These are phyloP conservation scores for Mercenaria mercenaria DNA, from an alignment of 1,140 invertebrate genomes.

Conservation along the genomic window DNA sequence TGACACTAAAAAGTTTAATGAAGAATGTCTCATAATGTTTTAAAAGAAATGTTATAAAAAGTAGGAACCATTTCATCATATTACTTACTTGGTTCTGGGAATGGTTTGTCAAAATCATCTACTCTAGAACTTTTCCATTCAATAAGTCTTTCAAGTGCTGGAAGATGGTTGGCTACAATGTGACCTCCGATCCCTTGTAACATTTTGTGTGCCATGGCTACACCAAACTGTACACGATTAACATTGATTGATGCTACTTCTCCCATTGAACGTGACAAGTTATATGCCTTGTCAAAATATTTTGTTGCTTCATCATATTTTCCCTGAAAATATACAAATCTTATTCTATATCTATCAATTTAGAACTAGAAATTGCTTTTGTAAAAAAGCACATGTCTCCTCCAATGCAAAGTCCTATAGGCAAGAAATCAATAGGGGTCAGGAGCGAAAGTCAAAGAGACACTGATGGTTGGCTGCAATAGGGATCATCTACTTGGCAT, in stretches of 20 bases:
- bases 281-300: conserved; percentile 85
- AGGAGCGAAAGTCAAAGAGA: too few species aligned
- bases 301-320: conserved; percentile 84
- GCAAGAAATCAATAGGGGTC: too few species aligned
- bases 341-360: too few species aligned
- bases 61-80: too few species aligned
- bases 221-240: conserved; percentile 84
- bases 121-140: conserved; percentile 84
- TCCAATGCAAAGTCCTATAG: too few species aligned
- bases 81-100: conserved; percentile 80
- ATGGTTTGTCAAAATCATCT: conserved; percentile 81
- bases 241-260: conserved; percentile 79
- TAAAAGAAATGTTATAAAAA: too few species aligned
- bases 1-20: too few species aligned
- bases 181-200: conserved; percentile 75
- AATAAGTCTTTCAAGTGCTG: conserved; percentile 77
- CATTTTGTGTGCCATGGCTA: conserved; percentile 85
- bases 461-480: too few species aligned
- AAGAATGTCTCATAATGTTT: too few species aligned
- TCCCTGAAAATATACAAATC: conserved; percentile 74
- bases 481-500: too few species aligned
- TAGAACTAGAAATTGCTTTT: too few species aligned
- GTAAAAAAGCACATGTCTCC: too few species aligned
- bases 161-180: conserved; percentile 72
- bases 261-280: conserved; percentile 82